These are phyloP conservation scores for Anguilla anguilla DNA, from an alignment of 2,797 vertebrate species.

Conservation along the genomic window DNA sequence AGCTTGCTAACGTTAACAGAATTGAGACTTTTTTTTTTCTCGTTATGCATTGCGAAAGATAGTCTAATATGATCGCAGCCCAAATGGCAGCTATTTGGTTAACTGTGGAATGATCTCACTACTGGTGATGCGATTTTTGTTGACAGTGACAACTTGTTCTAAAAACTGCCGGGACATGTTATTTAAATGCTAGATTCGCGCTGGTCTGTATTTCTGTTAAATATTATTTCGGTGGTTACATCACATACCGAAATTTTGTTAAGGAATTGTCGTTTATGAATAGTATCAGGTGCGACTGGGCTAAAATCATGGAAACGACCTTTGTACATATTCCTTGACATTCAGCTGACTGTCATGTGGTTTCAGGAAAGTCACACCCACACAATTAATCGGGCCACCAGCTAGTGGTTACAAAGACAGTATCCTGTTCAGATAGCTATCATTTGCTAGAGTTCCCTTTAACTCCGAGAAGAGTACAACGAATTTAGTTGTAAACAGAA, in stretches of 20 bases:
- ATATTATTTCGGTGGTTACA: not conserved
- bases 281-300: not conserved
- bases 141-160: not conserved
- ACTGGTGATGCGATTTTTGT: not conserved
- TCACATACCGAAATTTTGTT: not conserved
- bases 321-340: not conserved
- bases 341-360: constrained; percentile 71
- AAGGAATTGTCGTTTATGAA: not conserved
- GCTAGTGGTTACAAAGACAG: not conserved
- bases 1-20: not conserved
- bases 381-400: not conserved
- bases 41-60: not conserved
- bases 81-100: not conserved
- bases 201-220: not conserved
- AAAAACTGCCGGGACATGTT: not conserved
- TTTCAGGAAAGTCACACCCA: constrained; percentile 6
- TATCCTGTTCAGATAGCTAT: not conserved
- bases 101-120: not conserved
- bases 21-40: not conserved
- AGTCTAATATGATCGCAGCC: not conserved
- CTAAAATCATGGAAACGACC: constrained; percentile 25
- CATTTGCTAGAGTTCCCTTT: not conserved
- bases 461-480: not conserved
- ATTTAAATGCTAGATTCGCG: not conserved
- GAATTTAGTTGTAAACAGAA: not conserved